Evolutionary conservation across 2,888 invertebrate genomes (phyloP).

Genomic region (Chorisops tibialis): DNA sequence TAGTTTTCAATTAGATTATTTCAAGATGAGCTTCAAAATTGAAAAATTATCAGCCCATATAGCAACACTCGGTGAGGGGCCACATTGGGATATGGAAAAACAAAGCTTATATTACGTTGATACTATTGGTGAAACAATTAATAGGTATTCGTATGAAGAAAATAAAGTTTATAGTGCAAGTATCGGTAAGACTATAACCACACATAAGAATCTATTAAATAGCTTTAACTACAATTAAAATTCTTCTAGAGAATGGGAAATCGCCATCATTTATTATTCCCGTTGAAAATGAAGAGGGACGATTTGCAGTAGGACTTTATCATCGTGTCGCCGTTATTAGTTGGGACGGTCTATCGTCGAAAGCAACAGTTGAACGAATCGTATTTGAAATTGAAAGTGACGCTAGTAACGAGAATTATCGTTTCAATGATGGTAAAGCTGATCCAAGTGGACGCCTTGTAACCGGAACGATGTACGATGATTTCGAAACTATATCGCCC

Average conservation of each 20-base stretch:
- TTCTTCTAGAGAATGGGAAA: constrained; percentile 54
- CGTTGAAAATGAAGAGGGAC: constrained; percentile 57
- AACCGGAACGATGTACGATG: constrained; percentile 58
- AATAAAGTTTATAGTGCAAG: constrained; percentile 56
- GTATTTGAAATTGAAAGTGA: constrained; percentile 61
- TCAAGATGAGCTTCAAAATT: too few relatives aligned
- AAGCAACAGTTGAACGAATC: constrained; percentile 53
- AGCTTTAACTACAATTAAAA: background rate
- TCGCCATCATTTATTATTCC: constrained; percentile 61
- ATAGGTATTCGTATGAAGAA: constrained; percentile 48
- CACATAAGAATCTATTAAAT: too few relatives aligned
- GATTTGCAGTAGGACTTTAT: constrained; percentile 64
- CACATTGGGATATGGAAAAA: constrained; percentile 63
- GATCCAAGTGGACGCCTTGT: constrained; percentile 71
- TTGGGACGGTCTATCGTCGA: constrained; percentile 62
- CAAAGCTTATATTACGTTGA: constrained; percentile 67
- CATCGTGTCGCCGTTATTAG: constrained; percentile 59
- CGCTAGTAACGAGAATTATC: constrained; percentile 56
- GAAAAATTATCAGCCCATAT: constrained; percentile 47
- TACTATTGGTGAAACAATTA: constrained; percentile 50
- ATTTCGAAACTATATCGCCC: constrained; percentile 44
- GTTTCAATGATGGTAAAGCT: constrained; percentile 77
- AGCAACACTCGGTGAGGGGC: constrained; percentile 63
- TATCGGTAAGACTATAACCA: constrained; percentile 40
- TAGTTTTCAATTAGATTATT: too few relatives aligned